These are phyloP conservation scores for Cheiracanthium punctorium DNA, from an alignment of 2,888 invertebrate species.

Conservation along the genomic window DNA sequence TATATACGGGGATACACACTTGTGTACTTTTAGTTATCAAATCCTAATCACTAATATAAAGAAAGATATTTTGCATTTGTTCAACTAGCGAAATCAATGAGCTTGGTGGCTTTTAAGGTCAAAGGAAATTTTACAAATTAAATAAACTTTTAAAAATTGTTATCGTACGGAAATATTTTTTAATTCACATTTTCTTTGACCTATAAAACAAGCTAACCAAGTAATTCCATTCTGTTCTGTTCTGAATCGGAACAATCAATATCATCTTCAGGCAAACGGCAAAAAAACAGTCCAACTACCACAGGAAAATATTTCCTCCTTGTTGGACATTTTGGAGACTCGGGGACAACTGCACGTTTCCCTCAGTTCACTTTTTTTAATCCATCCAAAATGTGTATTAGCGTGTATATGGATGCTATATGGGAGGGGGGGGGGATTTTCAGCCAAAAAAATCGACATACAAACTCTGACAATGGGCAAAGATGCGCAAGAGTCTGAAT, in stretches of 20 bases:
- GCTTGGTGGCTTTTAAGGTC: no score
- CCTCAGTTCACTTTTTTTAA: not conserved
- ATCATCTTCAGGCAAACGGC: not conserved
- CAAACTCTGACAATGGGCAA: conserved; percentile 37
- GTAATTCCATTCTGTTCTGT: not conserved
- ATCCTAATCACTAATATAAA: no score
- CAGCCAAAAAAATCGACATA: conserved; percentile 6
- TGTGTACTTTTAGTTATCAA: no score
- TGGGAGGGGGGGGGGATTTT: no score
- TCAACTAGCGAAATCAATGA: no score
- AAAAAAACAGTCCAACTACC: not conserved
- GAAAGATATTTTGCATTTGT: no score
- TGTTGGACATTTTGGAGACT: not conserved
- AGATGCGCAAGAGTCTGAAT: conserved; percentile 42
- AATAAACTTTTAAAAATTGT: no score
- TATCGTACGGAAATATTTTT: no score
- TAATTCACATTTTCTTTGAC: not conserved
- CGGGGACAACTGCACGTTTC: not conserved
- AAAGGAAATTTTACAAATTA: no score
- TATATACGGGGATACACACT: no score
- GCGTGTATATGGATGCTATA: not conserved
- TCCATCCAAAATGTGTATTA: not conserved
- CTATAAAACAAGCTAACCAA: conserved; percentile 2
- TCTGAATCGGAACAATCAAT: not conserved
- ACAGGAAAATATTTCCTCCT: not conserved